Conservation (phyloP, 2,113 vertebrate genomes). For the Scytalopus superciliaris region DNA sequence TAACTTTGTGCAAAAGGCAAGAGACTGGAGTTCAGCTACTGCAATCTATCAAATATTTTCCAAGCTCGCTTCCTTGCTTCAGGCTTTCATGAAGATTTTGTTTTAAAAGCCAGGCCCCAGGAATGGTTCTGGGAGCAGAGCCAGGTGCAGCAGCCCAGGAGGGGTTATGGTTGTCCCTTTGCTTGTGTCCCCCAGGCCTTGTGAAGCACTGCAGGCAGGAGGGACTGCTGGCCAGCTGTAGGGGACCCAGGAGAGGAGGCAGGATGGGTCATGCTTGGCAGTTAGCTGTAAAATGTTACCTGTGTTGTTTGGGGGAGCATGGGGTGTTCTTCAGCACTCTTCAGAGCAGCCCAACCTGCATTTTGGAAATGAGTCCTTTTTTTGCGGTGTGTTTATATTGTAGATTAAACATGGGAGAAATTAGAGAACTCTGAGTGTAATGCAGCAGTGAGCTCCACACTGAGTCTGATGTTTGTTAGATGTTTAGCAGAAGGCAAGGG, state of each 20-base stretch:
- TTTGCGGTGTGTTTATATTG: not conserved
- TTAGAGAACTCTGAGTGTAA: not conserved
- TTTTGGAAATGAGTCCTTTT: not conserved
- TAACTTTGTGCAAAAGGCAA: not conserved
- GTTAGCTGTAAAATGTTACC: not conserved
- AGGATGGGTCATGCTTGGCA: not conserved
- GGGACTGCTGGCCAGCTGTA: not conserved
- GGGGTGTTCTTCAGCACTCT: not conserved
- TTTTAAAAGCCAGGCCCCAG: not conserved
- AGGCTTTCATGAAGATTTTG: not conserved
- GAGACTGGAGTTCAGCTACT: not conserved
- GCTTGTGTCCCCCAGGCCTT: fast-evolving
- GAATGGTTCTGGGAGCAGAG: not conserved
- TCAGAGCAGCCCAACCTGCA: not conserved
- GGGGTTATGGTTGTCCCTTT: not conserved
- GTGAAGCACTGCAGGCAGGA: not conserved
- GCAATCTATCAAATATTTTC: not conserved
- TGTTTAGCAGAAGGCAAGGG: not conserved
- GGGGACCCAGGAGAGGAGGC: not conserved
- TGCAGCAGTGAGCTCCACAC: not conserved
- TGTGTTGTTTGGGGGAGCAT: not conserved
- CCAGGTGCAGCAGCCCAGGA: not conserved
- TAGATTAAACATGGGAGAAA: not conserved
- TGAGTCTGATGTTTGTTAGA: not conserved
- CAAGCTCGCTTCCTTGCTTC: not conserved